Evolutionary conservation across 1,140 invertebrate genomes (phyloP).

Genomic region (Zaprionus camerounensis): DNA sequence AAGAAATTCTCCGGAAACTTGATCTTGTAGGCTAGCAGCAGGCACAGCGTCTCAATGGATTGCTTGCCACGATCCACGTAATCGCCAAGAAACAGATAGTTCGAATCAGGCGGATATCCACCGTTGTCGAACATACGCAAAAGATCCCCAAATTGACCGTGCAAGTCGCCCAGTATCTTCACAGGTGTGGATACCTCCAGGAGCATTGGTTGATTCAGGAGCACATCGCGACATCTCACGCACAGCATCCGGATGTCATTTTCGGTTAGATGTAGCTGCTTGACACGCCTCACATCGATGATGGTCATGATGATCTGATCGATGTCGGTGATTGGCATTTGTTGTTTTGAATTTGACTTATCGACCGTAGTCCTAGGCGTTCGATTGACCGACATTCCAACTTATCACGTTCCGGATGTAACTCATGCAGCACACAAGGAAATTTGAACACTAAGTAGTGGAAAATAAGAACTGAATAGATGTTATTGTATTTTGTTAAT

Average conservation of each 20-base stretch:
- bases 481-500: not conserved
- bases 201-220: conserved; percentile 98
- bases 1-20: conserved; percentile 95
- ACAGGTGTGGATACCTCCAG: conserved; percentile 98
- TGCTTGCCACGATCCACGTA: conserved; percentile 94
- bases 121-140: conserved; percentile 99
- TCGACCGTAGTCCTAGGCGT: not conserved
- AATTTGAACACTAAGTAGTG: conserved; percentile 26
- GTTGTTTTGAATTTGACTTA: not conserved
- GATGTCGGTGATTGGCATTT: conserved; percentile 22
- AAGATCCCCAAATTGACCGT: conserved; percentile 99
- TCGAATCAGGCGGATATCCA: conserved; percentile 99
- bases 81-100: conserved; percentile 97
- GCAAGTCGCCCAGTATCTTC: conserved; percentile 99
- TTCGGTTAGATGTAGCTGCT: conserved; percentile 97
- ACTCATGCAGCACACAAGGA: conserved; percentile 16
- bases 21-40: conserved; percentile 97
- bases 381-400: not conserved
- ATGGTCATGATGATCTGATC: conserved; percentile 51
- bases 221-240: conserved; percentile 98
- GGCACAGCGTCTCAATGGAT: conserved; percentile 94
- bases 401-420: not conserved
- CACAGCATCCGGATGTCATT: conserved; percentile 97
- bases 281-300: conserved; percentile 95
- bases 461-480: not conserved